Percentiles rank a stretch among this genome's conserved stretches.
These are phyloP conservation scores for Eupithecia subumbrata DNA, from an alignment of 2,888 invertebrate genomes.

Conservation along the genomic window DNA sequence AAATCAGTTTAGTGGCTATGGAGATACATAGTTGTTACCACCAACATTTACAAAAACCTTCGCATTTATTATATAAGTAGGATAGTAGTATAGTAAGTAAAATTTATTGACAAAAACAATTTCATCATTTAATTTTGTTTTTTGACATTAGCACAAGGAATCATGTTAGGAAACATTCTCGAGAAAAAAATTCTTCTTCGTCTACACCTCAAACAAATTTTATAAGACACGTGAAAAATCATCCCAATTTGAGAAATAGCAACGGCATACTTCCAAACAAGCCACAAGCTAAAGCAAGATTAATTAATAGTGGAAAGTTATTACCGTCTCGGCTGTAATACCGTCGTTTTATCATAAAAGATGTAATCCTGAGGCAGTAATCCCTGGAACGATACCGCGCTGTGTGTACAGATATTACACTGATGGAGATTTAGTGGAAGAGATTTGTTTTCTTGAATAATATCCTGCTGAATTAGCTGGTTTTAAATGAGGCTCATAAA, in stretches of 20 bases:
- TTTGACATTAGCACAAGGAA: no score
- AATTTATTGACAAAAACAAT: no score
- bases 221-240: neutral
- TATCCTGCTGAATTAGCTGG: neutral
- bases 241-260: slow-evolving; percentile 6
- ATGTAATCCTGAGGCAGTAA: slow-evolving; percentile 65
- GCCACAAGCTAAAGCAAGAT: slow-evolving; percentile 47
- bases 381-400: slow-evolving; percentile 61
- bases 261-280: slow-evolving; percentile 9
- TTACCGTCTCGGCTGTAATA: slow-evolving; percentile 53
- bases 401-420: slow-evolving; percentile 50
- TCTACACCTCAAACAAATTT: neutral
- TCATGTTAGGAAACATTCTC: no score
- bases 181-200: neutral
- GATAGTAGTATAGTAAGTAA: no score
- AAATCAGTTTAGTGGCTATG: no score
- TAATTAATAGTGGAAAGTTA: slow-evolving; percentile 66
- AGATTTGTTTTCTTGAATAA: slow-evolving; percentile 21
- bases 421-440: slow-evolving; percentile 48
- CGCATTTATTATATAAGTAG: no score
- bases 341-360: slow-evolving; percentile 68
- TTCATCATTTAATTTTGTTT: no score
- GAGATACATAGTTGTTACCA: no score
- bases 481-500: neutral
- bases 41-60: no score